Evolutionary conservation across 2,113 vertebrate species (phyloP).

Genomic region (Mormyrus iriodes): DNA sequence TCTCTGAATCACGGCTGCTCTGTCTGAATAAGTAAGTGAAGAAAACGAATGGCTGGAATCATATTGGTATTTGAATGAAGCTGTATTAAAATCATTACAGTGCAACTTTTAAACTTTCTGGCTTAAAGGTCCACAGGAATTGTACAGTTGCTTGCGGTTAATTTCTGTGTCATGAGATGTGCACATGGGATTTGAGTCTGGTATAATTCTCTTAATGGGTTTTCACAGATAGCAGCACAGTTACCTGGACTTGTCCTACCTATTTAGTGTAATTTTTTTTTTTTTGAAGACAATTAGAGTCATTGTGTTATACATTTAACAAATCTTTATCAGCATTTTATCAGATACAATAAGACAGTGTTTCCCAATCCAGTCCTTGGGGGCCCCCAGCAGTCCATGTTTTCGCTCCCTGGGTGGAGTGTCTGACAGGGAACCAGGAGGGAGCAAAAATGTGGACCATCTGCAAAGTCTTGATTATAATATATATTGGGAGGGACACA

Average conservation of each 20-base stretch:
- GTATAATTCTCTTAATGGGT: not conserved
- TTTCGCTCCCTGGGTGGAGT: too few relatives aligned
- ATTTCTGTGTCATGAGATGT: not conserved
- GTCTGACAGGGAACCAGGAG: too few relatives aligned
- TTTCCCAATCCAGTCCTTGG: too few relatives aligned
- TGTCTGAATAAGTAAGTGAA: not conserved
- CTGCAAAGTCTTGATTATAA: too few relatives aligned
- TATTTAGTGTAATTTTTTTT: not conserved
- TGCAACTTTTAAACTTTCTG: not conserved
- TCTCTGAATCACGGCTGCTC: not conserved
- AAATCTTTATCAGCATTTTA: constrained; percentile 20
- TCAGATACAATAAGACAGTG: constrained; percentile 14
- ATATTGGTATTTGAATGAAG: not conserved
- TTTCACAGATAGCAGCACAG: not conserved
- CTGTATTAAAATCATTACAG: not conserved
- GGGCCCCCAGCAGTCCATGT: too few relatives aligned
- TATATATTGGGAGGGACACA: too few relatives aligned
- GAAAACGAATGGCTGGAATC: not conserved
- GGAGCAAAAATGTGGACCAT: too few relatives aligned
- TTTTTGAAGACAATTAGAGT: not conserved
- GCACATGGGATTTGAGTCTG: not conserved
- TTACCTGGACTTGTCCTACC: not conserved
- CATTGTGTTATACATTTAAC: constrained; percentile 3
- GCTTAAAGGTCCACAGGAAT: not conserved
- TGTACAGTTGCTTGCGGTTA: not conserved